phyloP scores from a whole-genome alignment of 1,140 invertebrate genomes.

The Zaprionus nigranus region DNA sequence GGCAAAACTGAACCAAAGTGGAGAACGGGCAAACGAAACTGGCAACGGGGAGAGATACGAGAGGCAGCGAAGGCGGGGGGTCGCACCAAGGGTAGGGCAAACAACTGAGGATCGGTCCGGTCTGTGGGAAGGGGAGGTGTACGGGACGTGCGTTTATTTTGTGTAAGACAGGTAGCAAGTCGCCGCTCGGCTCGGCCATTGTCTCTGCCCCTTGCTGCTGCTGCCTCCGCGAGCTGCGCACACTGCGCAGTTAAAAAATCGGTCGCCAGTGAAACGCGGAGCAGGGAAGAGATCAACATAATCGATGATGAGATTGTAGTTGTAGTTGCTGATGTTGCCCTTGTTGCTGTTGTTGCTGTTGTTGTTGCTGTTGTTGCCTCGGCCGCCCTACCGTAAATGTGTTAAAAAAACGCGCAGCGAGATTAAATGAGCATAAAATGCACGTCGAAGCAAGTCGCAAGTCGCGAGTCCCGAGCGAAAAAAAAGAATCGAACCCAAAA shows the following conservation, averaged over 20 bases:
- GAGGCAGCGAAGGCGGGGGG: slow-evolving; percentile 9
- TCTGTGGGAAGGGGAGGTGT: slow-evolving; percentile 1
- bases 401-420: slow-evolving; percentile 78
- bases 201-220: slow-evolving; percentile 25
- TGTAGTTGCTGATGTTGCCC: slow-evolving; percentile 14
- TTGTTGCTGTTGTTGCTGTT: neutral
- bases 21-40: slow-evolving; percentile 29
- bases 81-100: too few relatives aligned
- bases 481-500: slow-evolving; percentile 51
- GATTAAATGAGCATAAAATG: slow-evolving; percentile 82
- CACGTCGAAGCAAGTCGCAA: slow-evolving; percentile 40
- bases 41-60: slow-evolving; percentile 22
- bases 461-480: slow-evolving; percentile 17
- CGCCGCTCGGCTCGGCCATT: slow-evolving; percentile 58
- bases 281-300: slow-evolving; percentile 74
- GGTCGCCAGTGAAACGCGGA: slow-evolving; percentile 48
- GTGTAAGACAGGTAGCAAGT: slow-evolving; percentile 80
- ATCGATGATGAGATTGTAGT: slow-evolving; percentile 72
- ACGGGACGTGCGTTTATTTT: slow-evolving; percentile 75
- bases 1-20: slow-evolving; percentile 34
- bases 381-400: slow-evolving; percentile 60
- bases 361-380: slow-evolving; percentile 3
- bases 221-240: slow-evolving; percentile 48
- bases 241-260: slow-evolving; percentile 66
- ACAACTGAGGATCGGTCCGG: too few relatives aligned